These are phyloP conservation scores for Bradysia coprophila DNA, from an alignment of 1,140 invertebrate genomes.

Conservation along the genomic window DNA sequence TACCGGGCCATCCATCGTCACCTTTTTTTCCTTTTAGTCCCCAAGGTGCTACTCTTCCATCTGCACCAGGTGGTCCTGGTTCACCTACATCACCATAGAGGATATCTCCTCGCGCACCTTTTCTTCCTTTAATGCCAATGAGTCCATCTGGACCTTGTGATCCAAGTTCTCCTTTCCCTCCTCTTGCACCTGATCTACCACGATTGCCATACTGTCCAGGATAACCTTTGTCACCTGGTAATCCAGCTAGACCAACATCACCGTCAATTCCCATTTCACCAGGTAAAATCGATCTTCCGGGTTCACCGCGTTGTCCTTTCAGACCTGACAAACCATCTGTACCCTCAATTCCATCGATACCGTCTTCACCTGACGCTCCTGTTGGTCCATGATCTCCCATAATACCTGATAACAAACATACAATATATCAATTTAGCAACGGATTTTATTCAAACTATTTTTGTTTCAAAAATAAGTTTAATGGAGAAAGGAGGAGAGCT, in stretches of 20 bases:
- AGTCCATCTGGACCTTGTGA: slow-evolving; percentile 16
- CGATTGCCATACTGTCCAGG: slow-evolving; percentile 9
- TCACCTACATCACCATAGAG: slow-evolving; percentile 33
- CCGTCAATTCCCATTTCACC: slow-evolving; percentile 22
- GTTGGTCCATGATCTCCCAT: slow-evolving; percentile 24
- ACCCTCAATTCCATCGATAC: slow-evolving; percentile 24
- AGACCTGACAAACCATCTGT: slow-evolving; percentile 22
- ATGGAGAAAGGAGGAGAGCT: no score
- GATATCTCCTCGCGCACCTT: slow-evolving; percentile 32
- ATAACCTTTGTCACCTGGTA: slow-evolving; percentile 23
- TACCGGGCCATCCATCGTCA: slow-evolving; percentile 27
- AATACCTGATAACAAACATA: slow-evolving; percentile 8
- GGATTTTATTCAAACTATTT: no score
- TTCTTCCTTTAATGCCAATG: slow-evolving; percentile 22
- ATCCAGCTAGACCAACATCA: slow-evolving; percentile 25
- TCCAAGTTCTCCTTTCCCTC: slow-evolving; percentile 22
- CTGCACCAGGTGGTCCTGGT: slow-evolving; percentile 29
- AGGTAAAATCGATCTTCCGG: slow-evolving; percentile 21
- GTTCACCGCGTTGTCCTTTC: slow-evolving; percentile 29
- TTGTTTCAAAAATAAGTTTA: no score
- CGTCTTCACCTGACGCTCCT: slow-evolving; percentile 24
- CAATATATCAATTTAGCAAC: no score
- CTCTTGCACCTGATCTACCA: slow-evolving; percentile 13
- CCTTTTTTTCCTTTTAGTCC: slow-evolving; percentile 35
- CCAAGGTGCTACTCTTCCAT: slow-evolving; percentile 30